A percentile compares a stretch with the other conserved stretches of the same genome.
Conservation (phyloP, 2,113 vertebrate genomes). For the Poicephalus meyeri region DNA sequence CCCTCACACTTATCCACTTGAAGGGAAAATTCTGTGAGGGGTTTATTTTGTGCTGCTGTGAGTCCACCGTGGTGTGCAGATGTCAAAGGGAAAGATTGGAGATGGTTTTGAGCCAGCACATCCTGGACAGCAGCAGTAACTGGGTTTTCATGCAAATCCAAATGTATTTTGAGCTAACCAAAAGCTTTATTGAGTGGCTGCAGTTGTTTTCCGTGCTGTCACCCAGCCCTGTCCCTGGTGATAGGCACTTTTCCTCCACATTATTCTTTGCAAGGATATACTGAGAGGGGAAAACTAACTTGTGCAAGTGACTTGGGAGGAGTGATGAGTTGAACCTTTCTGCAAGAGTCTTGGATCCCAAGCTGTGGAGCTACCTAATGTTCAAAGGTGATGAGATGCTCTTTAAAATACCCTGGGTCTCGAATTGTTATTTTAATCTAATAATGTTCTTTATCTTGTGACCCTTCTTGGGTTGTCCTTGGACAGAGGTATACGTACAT, state of each 20-base stretch:
- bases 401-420: neutral
- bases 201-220: neutral
- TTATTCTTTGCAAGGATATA: too few species aligned
- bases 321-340: neutral
- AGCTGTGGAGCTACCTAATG: neutral
- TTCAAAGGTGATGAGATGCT: neutral
- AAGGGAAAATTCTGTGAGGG: neutral
- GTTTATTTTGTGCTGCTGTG: fast-evolving
- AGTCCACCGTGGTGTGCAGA: fast-evolving
- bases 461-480: neutral
- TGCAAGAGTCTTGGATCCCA: fast-evolving
- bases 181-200: neutral
- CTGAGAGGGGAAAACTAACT: fast-evolving
- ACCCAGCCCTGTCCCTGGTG: neutral
- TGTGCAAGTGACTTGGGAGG: fast-evolving
- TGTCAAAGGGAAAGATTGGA: neutral
- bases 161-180: neutral
- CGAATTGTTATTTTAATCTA: neutral
- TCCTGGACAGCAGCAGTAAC: fast-evolving
- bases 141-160: neutral
- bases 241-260: neutral
- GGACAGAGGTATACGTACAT: neutral
- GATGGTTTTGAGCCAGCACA: neutral
- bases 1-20: fast-evolving
- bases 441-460: neutral